Evolutionary conservation across 2,888 invertebrate species (phyloP), one percentile per base, ranked within the genome.

Genomic region (Drosophila niveifrons): DNA sequence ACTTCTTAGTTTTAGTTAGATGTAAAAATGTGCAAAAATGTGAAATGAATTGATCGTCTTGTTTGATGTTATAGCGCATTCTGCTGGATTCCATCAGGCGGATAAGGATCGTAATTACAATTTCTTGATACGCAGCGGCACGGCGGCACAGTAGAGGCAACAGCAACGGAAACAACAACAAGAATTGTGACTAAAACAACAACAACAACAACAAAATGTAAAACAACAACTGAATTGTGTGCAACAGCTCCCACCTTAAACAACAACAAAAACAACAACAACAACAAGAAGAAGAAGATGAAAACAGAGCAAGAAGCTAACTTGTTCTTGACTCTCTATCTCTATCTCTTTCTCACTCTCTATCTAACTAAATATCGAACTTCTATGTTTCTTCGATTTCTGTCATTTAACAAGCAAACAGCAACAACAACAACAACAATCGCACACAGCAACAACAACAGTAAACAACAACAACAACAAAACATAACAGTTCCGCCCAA

Each of bases 181-280:
- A 67, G 31, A 63, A 75, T 13, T 29, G 13, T 8, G 57, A 53
- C 15, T 23, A 44, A 10, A 64, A 66, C 34, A 48, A 28, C 15
- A 36, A 28, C 13, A 51, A 61, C 18, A 53, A 41, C 28, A 36
- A 73, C 23, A 59, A 29, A 61, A 67, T n/a, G n/a, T n/a, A 41
- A 77, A 77, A 68, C 51, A 63, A 75, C 51, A 82, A 85, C 85
- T 87, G 88, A 87, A 82, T 73, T 87, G 88, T 84, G 82, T 79
- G 83, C 82, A 83, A 83, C 88, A 70, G 85, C 85, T 83, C 83
- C 83, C 83, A 83, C 83, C 83, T 83, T 81, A 44, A 65, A 57
- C 18, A 44, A 39, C 31, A 52, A 48, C 51, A 46, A 47, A 51
- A 64, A 72, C 18, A 64, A 56, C 48, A 78, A 56, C 59, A 80